Conservation (phyloP, 1,140 invertebrate genomes). For the Kradibia gibbosae region DNA sequence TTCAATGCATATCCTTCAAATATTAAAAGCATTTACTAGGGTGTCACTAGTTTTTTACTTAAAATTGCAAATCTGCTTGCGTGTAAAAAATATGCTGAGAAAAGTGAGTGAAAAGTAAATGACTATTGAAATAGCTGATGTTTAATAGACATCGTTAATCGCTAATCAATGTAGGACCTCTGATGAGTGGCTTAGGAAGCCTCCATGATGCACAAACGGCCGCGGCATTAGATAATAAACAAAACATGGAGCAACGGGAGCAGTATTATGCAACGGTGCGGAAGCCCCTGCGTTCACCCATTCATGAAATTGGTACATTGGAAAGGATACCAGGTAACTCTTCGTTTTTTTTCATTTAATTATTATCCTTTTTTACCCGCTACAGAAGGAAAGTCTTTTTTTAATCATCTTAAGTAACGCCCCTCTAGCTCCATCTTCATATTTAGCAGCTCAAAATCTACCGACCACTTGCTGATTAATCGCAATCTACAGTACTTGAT, state of each 20-base stretch:
- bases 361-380: slow-evolving; percentile 18
- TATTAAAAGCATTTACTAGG: no score
- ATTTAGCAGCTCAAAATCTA: no score
- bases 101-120: not conserved
- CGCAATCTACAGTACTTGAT: no score
- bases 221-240: slow-evolving; percentile 74
- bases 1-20: no score
- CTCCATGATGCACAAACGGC: slow-evolving; percentile 71
- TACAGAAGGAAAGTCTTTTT: no score
- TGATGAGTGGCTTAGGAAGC: slow-evolving; percentile 70
- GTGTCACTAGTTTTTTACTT: no score
- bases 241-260: slow-evolving; percentile 74
- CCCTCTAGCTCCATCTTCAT: no score
- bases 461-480: no score
- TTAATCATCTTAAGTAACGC: no score
- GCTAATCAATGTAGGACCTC: slow-evolving; percentile 63
- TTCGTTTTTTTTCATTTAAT: slow-evolving; percentile 34
- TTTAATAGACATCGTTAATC: slow-evolving; percentile 31
- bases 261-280: slow-evolving; percentile 75
- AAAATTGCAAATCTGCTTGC: no score
- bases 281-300: slow-evolving; percentile 72
- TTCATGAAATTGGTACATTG: slow-evolving; percentile 70
- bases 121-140: not conserved
- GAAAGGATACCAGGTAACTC: slow-evolving; percentile 73
- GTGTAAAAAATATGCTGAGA: no score